Evolutionary conservation across 2,888 invertebrate species (phyloP).

Genomic region (Eristalis arbustorum): DNA sequence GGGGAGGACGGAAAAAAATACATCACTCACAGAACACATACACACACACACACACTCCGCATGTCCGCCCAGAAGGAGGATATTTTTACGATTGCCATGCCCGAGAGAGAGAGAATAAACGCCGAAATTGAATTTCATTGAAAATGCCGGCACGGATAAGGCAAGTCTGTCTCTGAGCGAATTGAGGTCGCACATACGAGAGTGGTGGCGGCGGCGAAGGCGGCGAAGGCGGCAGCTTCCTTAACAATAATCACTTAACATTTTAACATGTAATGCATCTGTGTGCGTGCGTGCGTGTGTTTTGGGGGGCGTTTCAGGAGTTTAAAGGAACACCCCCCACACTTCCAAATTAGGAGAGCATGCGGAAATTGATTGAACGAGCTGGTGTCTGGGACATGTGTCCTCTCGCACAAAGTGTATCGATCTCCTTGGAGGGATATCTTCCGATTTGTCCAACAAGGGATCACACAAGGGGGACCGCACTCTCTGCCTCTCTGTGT

Average conservation of each 20-base stretch:
- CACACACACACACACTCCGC: background rate
- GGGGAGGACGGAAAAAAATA: conserved; percentile 4
- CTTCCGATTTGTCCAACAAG: background rate
- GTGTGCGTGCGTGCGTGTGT: background rate
- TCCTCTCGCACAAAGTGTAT: background rate
- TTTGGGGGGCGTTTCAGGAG: background rate
- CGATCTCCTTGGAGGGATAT: background rate
- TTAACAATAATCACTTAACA: conserved; percentile 20
- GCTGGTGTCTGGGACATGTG: background rate
- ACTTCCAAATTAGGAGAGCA: conserved; percentile 5
- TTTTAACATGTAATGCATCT: background rate
- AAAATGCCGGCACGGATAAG: conserved; percentile 15
- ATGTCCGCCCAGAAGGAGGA: background rate
- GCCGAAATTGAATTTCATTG: conserved; percentile 58
- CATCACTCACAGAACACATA: conserved; percentile 8
- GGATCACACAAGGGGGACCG: background rate
- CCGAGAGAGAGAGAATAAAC: conserved; percentile 41
- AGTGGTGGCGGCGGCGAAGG: background rate
- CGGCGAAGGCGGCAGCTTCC: background rate
- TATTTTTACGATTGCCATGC: conserved; percentile 54
- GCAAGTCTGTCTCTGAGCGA: background rate
- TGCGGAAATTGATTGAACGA: conserved; percentile 13
- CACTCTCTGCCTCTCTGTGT: no score
- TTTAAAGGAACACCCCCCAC: background rate
- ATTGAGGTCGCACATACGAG: background rate